A percentile compares a stretch with the other conserved stretches of the same genome.
Evolutionary conservation across 2,797 vertebrate genomes (phyloP).

Genomic region (Pangasius macronema): DNA sequence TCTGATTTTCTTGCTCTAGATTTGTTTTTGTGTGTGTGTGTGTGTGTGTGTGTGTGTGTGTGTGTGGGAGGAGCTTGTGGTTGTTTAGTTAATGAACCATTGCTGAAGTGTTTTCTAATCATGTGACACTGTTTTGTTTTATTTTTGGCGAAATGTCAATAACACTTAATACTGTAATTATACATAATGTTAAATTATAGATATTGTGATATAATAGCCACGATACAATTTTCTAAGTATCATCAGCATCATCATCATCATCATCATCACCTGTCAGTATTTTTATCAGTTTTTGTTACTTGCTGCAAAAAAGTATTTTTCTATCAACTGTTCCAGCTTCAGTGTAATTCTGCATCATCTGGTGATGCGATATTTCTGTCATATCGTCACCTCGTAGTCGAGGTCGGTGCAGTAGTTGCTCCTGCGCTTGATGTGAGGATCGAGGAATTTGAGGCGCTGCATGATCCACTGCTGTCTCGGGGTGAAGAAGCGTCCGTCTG

Average conservation of each 20-base stretch:
- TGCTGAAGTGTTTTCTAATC: not conserved
- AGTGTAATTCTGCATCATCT: not conserved
- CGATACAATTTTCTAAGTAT: not conserved
- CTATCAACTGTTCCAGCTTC: not conserved
- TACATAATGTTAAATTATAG: not conserved
- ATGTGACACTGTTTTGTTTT: not conserved
- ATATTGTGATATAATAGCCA: not conserved
- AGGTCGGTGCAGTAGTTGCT: constrained; percentile 38
- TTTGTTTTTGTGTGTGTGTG: not conserved
- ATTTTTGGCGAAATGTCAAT: not conserved
- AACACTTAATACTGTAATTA: not conserved
- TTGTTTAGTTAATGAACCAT: not conserved
- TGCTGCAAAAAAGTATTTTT: not conserved
- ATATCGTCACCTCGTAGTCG: constrained; percentile 30
- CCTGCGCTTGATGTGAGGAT: constrained; percentile 45
- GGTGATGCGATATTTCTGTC: not conserved
- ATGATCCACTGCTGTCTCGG: constrained; percentile 45
- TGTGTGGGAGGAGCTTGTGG: not conserved
- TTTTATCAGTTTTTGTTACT: not conserved
- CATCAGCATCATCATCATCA: not conserved
- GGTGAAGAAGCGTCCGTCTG: constrained; percentile 37
- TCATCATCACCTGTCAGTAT: not conserved
- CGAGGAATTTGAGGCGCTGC: constrained; percentile 44
- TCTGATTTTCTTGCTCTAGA: not conserved
- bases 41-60: not conserved